Evolutionary conservation across 2,888 invertebrate species (phyloP), one percentile per base, ranked within the genome.

Genomic region (Sialis lutaria): DNA sequence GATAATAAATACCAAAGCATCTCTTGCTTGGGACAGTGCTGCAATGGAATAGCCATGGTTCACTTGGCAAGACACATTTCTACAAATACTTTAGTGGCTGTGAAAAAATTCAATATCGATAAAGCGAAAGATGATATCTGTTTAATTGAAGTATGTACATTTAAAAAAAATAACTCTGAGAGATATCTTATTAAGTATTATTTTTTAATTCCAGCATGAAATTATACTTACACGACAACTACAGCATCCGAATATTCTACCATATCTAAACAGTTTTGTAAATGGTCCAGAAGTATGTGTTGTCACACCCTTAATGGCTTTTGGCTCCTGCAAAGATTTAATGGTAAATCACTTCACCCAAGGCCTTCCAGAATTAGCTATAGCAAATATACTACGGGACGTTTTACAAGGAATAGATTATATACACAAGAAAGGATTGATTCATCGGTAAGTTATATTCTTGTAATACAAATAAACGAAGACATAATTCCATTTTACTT

Each of bases 251-350:
- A 85, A 88, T 62, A 75, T 92, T 46, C 68, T 89, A 40, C 77
- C 79, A 31, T 82, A 82, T 59, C 67, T 79, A 53, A 77, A 80
- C 33, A 76, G 84, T 4, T 91, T 90, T 65, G 82, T 89, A 1
- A 72, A 74, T 48, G 79, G 79, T n/a, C 74, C 75, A 40, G 82
- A 87, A 60, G 69, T 92, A 33, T 86, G 81, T 64, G 75, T 85
- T 6, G 75, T 90, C 10, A 80, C 82, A 53, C 90, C 90, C 0
- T 69, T 88, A 7, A 85, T 89, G 83, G 81, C 78, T 31, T 86
- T 80, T 59, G 86, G 90, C 4, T 90, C 90, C 1, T 86, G 88
- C 57, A 72, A 79, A 50, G 84, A 88, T 60, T 73, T 90, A 53
- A 69, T 91, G 6, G 72, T 75, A 56, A 77, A 77, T 53, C 82